These are phyloP conservation scores for Marisa cornuarietis DNA, from an alignment of 1,140 invertebrate genomes.

Conservation along the genomic window DNA sequence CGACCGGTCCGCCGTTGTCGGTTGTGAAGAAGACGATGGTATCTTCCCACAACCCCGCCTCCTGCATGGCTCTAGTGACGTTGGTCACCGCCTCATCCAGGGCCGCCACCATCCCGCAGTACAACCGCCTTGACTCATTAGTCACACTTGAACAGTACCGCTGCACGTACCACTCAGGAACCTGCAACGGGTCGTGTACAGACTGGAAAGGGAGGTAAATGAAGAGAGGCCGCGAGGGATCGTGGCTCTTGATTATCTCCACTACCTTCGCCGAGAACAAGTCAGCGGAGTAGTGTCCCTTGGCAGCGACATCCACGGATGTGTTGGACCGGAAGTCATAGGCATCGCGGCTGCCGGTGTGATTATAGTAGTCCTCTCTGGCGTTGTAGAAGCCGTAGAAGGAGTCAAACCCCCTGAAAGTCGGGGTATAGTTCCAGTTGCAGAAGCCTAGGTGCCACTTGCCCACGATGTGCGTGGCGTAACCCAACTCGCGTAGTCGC, in stretches of 20 bases:
- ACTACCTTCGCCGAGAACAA: constrained; percentile 42
- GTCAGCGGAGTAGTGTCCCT: constrained; percentile 19
- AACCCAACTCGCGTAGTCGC: constrained; percentile 39
- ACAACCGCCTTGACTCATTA: neutral
- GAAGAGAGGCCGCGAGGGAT: constrained; percentile 48
- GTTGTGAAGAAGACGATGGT: constrained; percentile 57
- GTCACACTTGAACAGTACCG: too few species aligned
- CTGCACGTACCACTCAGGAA: too few species aligned
- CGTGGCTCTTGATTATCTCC: constrained; percentile 39
- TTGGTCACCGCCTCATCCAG: constrained; percentile 85
- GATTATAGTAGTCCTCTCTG: constrained; percentile 62
- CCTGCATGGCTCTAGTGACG: constrained; percentile 76
- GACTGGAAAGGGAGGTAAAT: constrained; percentile 60
- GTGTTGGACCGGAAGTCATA: constrained; percentile 29
- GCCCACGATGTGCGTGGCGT: constrained; percentile 10
- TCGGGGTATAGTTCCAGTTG: constrained; percentile 66
- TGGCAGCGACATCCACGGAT: constrained; percentile 1
- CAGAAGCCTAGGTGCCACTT: constrained; percentile 75
- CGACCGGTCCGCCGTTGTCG: constrained; percentile 12
- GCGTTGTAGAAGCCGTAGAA: constrained; percentile 68
- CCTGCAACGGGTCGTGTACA: constrained; percentile 50
- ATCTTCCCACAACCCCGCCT: constrained; percentile 62
- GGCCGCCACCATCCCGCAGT: constrained; percentile 79
- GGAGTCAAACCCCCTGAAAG: constrained; percentile 67
- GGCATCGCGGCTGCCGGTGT: constrained; percentile 28